Conservation (phyloP, 2,113 vertebrate species). For the Pogonocichla stellata region DNA sequence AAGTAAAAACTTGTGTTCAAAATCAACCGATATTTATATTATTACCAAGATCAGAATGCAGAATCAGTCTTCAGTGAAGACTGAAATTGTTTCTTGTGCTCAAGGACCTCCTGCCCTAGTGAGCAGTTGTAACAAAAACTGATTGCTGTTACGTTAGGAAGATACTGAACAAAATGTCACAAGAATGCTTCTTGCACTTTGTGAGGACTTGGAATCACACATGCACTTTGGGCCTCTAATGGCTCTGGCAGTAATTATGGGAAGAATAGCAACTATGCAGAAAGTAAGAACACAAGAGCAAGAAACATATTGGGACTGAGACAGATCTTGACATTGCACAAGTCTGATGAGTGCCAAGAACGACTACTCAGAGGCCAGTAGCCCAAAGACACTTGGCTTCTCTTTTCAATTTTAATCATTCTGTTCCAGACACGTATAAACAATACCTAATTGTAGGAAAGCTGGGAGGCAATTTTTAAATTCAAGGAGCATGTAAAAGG, state of each 20-base stretch:
- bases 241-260: constrained; percentile 5
- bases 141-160: not conserved
- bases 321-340: constrained; percentile 21
- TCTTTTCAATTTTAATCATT: not conserved
- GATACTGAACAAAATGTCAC: not conserved
- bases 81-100: not conserved
- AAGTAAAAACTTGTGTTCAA: not conserved
- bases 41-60: not conserved
- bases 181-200: constrained; percentile 14
- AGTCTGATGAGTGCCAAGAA: not conserved
- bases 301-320: not conserved
- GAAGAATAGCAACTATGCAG: not conserved
- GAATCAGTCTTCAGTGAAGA: not conserved
- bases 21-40: not conserved
- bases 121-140: not conserved
- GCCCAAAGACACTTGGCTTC: constrained; percentile 23
- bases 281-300: not conserved
- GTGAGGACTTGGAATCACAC: constrained; percentile 25
- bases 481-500: constrained; percentile 29
- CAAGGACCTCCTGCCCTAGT: not conserved
- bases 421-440: not conserved
- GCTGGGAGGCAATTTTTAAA: not conserved
- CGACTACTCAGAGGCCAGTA: not conserved
- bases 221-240: not conserved
- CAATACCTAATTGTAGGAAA: constrained; percentile 26